Base-by-base conservation (phyloP, 2,113 vertebrate genomes). In the Perca fluviatilis region DNA sequence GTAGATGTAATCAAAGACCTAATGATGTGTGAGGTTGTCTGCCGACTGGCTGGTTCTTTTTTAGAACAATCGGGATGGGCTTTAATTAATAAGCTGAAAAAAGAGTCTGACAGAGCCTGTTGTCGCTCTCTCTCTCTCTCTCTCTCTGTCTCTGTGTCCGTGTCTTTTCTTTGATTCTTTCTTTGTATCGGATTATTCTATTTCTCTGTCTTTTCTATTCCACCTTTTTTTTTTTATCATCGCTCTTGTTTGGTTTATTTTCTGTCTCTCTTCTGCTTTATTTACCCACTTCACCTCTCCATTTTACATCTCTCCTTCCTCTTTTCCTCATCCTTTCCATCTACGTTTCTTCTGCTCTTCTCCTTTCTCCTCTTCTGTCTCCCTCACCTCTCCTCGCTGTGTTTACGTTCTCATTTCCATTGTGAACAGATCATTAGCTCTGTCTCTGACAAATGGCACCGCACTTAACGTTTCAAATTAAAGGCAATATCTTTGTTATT, bases 1-100 rank as follows among this genome's bases (percentile, higher is more conserved):
- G 85, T 61, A 79, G 88, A 89, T 89, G 66, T 88, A 93, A 89
- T 93, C 88, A 90, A 64, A 87, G 91, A 54, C 79, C 74, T 87
- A 89, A 91, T 89, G 83, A 84, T 86, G 85, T 79, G 89, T 79
- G 80, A 81, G 80, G 66, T 72, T 74, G 86, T 89, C 86, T 86
- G 79, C 69, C 40, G 82, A 86, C 86, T 67, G 73, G 77, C 78
- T 86, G 80, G 14, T 84, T 88, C 83, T 70, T 90, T 92, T 90
- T 88, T 82, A 86, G 86, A 88, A 90, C 87, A 88, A 85, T 91
- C 78, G 57, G 75, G 66, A 85, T 30, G 63, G 40, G 83, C 68
- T 90, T 88, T 91, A 93, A 90, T 90, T 88, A 91, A 87, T 72
- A 71, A 72, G 33, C 77, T 78, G 81, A 80, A 82, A 84, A 76